Percentiles rank a stretch among this genome's conserved stretches.
phyloP scores from a whole-genome alignment of 2,797 vertebrate genomes.

The Alectoris magna region DNA sequence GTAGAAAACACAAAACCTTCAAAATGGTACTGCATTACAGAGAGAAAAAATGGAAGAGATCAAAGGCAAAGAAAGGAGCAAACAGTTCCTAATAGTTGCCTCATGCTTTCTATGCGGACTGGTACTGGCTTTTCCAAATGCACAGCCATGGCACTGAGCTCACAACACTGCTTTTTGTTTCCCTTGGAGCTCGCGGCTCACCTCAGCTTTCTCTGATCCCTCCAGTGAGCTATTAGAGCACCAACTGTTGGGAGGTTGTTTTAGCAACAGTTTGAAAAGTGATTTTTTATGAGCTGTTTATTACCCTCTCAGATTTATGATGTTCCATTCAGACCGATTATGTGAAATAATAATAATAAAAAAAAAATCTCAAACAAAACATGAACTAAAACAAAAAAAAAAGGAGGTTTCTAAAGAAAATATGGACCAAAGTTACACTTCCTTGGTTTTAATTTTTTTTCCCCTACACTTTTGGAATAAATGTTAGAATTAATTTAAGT shows the following conservation, averaged over 20 bases:
- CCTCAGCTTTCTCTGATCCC: conserved; percentile 41
- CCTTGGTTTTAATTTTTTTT: neutral
- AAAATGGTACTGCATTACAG: neutral
- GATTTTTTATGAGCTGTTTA: conserved; percentile 73
- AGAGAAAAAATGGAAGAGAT: neutral
- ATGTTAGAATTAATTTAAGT: conserved; percentile 20
- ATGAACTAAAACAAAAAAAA: neutral
- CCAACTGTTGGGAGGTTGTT: conserved; percentile 63
- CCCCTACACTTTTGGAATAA: neutral
- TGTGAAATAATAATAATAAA: neutral
- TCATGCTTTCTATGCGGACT: neutral
- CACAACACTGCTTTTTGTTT: conserved; percentile 10
- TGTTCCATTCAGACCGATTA: conserved; percentile 44
- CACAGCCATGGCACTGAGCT: conserved; percentile 28
- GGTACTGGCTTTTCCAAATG: conserved; percentile 30
- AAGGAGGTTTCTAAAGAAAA: neutral
- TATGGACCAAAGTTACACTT: neutral
- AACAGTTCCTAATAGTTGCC: conserved; percentile 46
- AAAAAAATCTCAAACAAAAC: neutral
- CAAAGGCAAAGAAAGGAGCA: conserved; percentile 17
- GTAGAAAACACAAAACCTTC: conserved; percentile 3
- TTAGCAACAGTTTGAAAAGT: conserved; percentile 66
- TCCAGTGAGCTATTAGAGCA: conserved; percentile 23
- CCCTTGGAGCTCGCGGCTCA: conserved; percentile 37
- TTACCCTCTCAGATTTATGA: conserved; percentile 65